Base-by-base conservation (phyloP, 2,888 invertebrate species). In the Tholera decimalis region DNA sequence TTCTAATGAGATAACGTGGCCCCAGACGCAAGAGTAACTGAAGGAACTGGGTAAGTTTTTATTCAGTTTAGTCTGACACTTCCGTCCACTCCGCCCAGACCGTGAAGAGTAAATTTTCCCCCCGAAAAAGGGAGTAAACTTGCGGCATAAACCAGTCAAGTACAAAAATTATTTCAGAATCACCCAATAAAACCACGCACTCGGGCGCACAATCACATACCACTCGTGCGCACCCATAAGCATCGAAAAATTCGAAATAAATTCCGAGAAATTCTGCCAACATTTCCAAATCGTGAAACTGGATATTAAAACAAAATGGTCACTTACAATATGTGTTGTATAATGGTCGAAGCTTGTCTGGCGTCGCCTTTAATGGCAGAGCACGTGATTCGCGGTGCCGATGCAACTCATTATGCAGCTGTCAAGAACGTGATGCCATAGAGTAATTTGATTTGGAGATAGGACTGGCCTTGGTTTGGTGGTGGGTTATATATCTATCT, bases 341-440 rank as follows among this genome's bases (percentile, higher is more conserved):
- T 80, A 84, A 83, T 83, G 80, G 81, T 46, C 73, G 74, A 71
- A 65, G 73, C 80, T 74, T 78, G 81, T 84, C 79, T 80, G 80
- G 66, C 63, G 69, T 79, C 57, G 75, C 77, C 80, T 80, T 80
- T 85, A 83, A 83, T 83, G 84, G 83, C 44, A 58, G 55, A 71
- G 82, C 87, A 87, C 88, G 85, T 85, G 87, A 85, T 80, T 50
- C 79, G 70, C 77, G 75, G 80, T 80, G 83, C 84, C 85, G 85
- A 86, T 85, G 85, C 81, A 83, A 86, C 84, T 87, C 85, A 89
- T 88, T 89, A 89, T 83, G 68, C 84, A 70, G 81, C 79, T 71
- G 79, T 74, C 53, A 73, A 82, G 79, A 81, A 85, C 86, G 85
- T 82, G 84, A 73, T 55, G 49, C 22, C 83, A 82, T 43, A 85